Evolutionary conservation across 2,888 invertebrate genomes (phyloP), one percentile per base, ranked within the genome.

Genomic region (Aphidius colemani): DNA sequence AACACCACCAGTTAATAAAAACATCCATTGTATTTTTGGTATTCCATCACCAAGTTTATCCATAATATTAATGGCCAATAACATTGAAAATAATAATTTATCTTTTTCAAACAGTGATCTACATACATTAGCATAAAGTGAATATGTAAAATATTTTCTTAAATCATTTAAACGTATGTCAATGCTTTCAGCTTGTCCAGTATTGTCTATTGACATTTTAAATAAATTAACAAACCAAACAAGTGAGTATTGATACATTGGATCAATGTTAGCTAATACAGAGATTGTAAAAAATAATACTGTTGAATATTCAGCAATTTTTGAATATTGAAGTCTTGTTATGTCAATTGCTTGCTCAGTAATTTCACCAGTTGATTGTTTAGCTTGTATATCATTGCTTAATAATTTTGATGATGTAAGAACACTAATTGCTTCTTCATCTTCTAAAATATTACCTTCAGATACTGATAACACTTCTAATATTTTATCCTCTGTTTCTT

Each of bases 221-320:
- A 93, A 98, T 41, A 97, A 85, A 71, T 92, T 91, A 75, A 97
- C 93, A 81, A 96, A 97, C 97, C 97, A 98, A 3, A 88, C 88
- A 72, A 98, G 84, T 0, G 96, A 96, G 82, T 96, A 98, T 80
- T 97, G 96, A 83, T 98, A 98, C 97, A 97, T 97, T 2, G 96
- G 96, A 84, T 98, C 96, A 70, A 98, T 94, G 75, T 93, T 90
- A 7, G 95, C 92, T 75, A 98, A 83, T 65, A 95, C 93, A 65
- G 90, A 93, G 66, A 93, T 93, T 7, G 95, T 91, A 84, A 97
- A 97, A 84, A 96, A 98, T 46, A 97, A 84, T 69, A 94, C 90
- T 0, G 96, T 90, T 0, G 96, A 94, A 80, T 97, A 93, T 18
- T 88, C 89, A 1, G 97, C 95, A 59, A 97, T 95, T 0, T 95